A percentile compares a stretch with the other conserved stretches of the same genome.
Evolutionary conservation across 2,113 vertebrate species (phyloP).

Genomic region (Nettapus auritus): DNA sequence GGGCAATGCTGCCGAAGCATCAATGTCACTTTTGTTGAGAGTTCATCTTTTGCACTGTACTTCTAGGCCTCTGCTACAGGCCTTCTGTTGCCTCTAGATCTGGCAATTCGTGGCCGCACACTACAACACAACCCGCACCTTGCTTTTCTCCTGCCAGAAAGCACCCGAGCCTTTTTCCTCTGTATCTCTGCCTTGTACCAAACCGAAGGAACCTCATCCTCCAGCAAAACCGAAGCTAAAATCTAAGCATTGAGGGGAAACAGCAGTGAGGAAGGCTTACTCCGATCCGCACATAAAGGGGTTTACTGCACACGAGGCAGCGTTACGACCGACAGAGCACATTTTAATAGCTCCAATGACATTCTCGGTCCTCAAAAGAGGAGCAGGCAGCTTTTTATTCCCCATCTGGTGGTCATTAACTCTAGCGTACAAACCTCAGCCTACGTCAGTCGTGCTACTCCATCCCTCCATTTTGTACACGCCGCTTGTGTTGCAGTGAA

Average conservation of each 20-base stretch:
- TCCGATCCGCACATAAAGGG: not conserved
- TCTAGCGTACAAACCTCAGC: conserved; percentile 43
- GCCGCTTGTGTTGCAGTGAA: conserved; percentile 27
- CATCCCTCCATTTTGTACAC: conserved; percentile 55
- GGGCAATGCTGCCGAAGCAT: not conserved
- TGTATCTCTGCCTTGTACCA: not conserved
- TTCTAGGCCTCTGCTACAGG: too few relatives aligned
- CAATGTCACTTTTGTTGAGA: not conserved
- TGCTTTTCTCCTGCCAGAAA: not conserved
- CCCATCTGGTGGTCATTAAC: conserved; percentile 66
- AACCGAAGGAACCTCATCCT: not conserved
- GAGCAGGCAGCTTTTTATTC: conserved; percentile 53
- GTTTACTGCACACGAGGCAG: not conserved
- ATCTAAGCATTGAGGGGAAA: fast-evolving
- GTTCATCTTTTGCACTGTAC: not conserved
- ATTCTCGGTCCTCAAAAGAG: not conserved
- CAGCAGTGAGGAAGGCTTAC: not conserved
- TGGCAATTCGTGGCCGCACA: not conserved
- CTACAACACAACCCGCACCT: not conserved
- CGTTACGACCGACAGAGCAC: not conserved
- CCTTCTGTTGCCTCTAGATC: not conserved
- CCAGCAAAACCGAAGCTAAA: not conserved
- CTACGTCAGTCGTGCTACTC: conserved; percentile 24
- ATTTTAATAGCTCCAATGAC: not conserved
- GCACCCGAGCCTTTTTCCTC: not conserved